Conservation (phyloP, 2,797 vertebrate species). For the Eurystomus glaucurus region DNA sequence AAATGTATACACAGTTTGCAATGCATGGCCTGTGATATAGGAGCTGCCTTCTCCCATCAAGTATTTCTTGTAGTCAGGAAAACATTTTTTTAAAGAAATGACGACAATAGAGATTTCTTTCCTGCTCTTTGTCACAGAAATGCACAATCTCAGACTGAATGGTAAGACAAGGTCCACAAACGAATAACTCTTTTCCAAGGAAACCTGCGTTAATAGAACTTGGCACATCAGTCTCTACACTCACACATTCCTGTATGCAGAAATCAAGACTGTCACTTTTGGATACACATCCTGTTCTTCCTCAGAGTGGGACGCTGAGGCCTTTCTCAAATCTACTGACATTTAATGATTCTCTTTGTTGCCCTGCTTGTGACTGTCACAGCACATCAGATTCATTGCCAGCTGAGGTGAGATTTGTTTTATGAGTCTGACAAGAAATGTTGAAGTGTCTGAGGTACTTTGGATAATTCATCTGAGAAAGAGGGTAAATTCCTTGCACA, state of each 20-base stretch:
- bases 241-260: background rate
- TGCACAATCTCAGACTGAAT: background rate
- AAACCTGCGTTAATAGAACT: background rate
- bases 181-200: background rate
- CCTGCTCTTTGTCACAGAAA: background rate
- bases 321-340: background rate
- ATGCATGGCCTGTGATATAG: background rate
- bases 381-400: background rate
- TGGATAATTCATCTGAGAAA: background rate
- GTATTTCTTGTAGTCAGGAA: background rate
- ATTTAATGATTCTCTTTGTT: background rate
- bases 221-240: background rate
- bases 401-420: constrained; percentile 8
- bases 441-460: background rate
- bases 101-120: background rate
- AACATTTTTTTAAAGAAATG: background rate
- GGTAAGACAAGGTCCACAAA: background rate
- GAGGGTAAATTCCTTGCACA: background rate
- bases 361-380: constrained; percentile 45
- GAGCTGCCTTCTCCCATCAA: background rate
- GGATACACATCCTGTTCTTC: background rate
- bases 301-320: background rate
- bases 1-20: background rate
- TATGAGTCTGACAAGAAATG: constrained; percentile 17
- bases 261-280: background rate